These are phyloP conservation scores for Carettochelys insculpta DNA, from an alignment of 2,113 vertebrate genomes.

Conservation along the genomic window DNA sequence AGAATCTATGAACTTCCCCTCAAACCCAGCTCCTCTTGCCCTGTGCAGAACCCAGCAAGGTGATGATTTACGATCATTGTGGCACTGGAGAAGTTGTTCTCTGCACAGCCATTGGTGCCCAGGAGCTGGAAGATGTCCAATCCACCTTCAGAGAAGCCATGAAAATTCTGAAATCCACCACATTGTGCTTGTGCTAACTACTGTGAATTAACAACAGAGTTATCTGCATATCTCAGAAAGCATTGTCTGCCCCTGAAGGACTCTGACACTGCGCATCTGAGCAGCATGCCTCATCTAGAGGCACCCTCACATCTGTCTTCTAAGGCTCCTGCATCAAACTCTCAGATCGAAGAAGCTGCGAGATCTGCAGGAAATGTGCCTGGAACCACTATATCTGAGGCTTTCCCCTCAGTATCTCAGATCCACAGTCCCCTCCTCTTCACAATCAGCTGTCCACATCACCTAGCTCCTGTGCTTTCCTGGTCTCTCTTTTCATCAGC, in stretches of 20 bases:
- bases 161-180: background rate
- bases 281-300: background rate
- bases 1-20: too few species aligned
- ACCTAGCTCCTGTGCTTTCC: background rate
- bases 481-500: background rate
- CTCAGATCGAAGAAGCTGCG: background rate
- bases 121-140: background rate
- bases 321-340: background rate
- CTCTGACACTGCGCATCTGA: background rate
- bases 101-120: background rate
- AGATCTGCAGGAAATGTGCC: background rate
- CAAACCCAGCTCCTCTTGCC: background rate
- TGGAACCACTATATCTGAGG: background rate
- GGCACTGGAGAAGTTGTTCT: background rate
- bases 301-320: background rate
- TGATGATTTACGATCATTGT: background rate
- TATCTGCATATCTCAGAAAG: background rate
- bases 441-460: background rate
- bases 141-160: too few species aligned
- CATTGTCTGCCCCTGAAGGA: background rate
- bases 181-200: background rate
- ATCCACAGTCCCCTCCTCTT: background rate
- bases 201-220: background rate
- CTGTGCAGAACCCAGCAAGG: background rate
- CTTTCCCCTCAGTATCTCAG: background rate